Conservation (phyloP, 2,113 vertebrate genomes). For the Myxocyprinus asiaticus region DNA sequence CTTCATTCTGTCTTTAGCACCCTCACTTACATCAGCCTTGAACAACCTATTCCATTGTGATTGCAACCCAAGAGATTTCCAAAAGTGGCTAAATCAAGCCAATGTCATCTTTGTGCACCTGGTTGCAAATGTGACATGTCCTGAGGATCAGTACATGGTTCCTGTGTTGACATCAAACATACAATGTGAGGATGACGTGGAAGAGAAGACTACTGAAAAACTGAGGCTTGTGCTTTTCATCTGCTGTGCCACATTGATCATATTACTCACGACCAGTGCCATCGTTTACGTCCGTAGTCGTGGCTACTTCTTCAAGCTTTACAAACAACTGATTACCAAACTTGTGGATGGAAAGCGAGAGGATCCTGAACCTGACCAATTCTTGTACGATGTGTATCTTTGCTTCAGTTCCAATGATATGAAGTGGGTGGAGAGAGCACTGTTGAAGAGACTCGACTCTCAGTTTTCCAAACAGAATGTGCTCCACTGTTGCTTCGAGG, state of each 20-base stretch:
- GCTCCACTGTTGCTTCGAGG: conserved; percentile 87
- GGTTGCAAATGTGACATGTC: conserved; percentile 71
- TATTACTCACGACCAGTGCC: conserved; percentile 43
- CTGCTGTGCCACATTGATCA: conserved; percentile 51
- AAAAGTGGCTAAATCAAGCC: conserved; percentile 80
- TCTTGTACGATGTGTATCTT: conserved; percentile 82
- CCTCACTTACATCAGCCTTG: conserved; percentile 71
- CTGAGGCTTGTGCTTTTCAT: conserved; percentile 76
- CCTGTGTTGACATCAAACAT: conserved; percentile 61
- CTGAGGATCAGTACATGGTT: conserved; percentile 55
- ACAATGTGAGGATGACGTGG: conserved; percentile 68
- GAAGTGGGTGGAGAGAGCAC: conserved; percentile 82
- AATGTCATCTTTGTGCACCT: conserved; percentile 67
- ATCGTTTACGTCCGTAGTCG: conserved; percentile 67
- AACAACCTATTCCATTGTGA: conserved; percentile 82
- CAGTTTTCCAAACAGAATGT: conserved; percentile 81
- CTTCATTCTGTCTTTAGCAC: conserved; percentile 77
- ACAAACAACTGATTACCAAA: conserved; percentile 65
- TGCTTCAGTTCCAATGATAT: conserved; percentile 86
- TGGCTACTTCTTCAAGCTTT: conserved; percentile 77
- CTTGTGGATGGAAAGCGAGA: conserved; percentile 55
- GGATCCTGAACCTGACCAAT: neutral
- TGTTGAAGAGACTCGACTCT: conserved; percentile 81
- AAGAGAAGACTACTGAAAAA: conserved; percentile 55
- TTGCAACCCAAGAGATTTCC: conserved; percentile 75